These are phyloP conservation scores for Apostichopus californicus DNA, from an alignment of 35 echinoderm and acorn worm species.

Conservation along the genomic window DNA sequence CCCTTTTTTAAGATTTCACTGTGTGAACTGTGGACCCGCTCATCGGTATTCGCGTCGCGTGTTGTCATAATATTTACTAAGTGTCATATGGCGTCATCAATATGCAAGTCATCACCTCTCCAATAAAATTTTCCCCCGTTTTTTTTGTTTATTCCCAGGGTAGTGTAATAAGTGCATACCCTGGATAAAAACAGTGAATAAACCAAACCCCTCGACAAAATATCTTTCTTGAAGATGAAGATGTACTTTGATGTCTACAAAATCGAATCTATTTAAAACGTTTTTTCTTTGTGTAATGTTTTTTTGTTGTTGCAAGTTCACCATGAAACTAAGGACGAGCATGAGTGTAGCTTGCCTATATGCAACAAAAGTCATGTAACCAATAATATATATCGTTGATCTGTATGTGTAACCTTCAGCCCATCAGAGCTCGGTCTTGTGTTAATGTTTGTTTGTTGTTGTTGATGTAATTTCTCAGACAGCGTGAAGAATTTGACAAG, in stretches of 20 bases:
- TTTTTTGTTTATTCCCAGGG: background rate
- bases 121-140: background rate
- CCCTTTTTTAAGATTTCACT: too few species aligned
- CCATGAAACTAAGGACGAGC: background rate
- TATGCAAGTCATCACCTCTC: background rate
- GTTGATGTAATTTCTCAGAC: too few species aligned
- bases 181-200: background rate
- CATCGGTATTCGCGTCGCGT: background rate
- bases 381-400: too few species aligned
- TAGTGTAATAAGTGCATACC: background rate
- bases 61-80: background rate
- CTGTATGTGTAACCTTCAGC: too few species aligned
- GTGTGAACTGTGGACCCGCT: background rate
- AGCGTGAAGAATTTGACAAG: too few species aligned
- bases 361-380: too few species aligned
- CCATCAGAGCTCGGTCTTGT: too few species aligned
- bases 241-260: background rate
- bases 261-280: background rate
- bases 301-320: background rate
- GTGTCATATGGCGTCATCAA: background rate
- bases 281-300: background rate
- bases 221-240: background rate
- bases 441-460: too few species aligned
- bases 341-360: too few species aligned
- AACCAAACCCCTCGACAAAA: background rate